Evolutionary conservation across 2,113 vertebrate genomes (phyloP).

Genomic region (Amblyornis subalaris): DNA sequence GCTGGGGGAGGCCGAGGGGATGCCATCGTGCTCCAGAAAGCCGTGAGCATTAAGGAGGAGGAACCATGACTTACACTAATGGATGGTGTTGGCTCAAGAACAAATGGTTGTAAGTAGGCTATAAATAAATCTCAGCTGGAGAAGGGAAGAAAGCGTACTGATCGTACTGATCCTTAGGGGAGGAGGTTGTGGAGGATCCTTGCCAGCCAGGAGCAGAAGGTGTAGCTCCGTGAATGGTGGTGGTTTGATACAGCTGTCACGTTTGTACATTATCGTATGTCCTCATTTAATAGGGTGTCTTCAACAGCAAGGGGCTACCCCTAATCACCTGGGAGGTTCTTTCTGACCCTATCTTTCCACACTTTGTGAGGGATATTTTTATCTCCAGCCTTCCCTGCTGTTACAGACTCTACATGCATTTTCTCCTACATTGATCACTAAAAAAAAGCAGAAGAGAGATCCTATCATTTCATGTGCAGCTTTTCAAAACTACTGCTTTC

Average conservation of each 20-base stretch:
- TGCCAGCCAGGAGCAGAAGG: neutral
- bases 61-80: neutral
- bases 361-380: neutral
- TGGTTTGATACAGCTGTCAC: accelerated
- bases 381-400: neutral
- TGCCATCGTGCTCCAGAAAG: neutral
- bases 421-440: neutral
- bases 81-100: neutral
- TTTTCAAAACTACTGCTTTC: neutral
- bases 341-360: neutral
- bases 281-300: neutral
- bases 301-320: neutral
- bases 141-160: neutral
- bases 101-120: neutral
- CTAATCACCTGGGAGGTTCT: neutral
- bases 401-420: neutral
- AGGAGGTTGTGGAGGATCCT: neutral
- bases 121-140: neutral
- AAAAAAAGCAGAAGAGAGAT: neutral
- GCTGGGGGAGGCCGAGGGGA: neutral
- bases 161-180: neutral
- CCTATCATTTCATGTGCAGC: neutral
- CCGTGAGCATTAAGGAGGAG: neutral
- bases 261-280: accelerated
- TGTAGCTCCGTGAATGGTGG: accelerated